Conservation (phyloP, 1,140 invertebrate species). For the Drosophila mauritiana region DNA sequence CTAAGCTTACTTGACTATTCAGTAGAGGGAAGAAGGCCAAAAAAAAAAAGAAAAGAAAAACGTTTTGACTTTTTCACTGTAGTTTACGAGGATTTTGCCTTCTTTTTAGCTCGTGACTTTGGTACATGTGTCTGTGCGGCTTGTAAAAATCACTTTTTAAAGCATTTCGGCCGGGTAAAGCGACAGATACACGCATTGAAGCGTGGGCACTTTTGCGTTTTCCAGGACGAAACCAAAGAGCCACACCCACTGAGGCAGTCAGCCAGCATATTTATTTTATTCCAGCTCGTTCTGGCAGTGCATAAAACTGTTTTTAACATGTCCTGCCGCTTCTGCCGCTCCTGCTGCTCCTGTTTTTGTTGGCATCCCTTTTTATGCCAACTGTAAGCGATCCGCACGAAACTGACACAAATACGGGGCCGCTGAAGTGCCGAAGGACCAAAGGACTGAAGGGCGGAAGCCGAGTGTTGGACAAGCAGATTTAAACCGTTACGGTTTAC, state of each 20-base stretch:
- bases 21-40: not conserved
- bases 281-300: constrained; percentile 71
- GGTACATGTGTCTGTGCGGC: constrained; percentile 35
- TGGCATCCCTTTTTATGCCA: constrained; percentile 74
- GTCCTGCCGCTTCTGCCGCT: constrained; percentile 23
- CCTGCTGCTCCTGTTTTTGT: constrained; percentile 17
- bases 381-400: constrained; percentile 77
- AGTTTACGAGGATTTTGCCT: constrained; percentile 39
- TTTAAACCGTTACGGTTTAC: constrained; percentile 81
- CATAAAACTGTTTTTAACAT: constrained; percentile 79
- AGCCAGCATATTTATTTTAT: constrained; percentile 76
- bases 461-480: constrained; percentile 66
- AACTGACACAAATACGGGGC: constrained; percentile 66
- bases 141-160: constrained; percentile 79
- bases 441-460: constrained; percentile 9
- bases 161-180: constrained; percentile 44
- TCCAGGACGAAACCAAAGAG: constrained; percentile 18
- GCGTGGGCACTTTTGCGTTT: constrained; percentile 79
- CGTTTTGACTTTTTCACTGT: constrained; percentile 29
- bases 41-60: constrained; percentile 3
- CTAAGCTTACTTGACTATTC: constrained; percentile 48
- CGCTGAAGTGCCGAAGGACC: constrained; percentile 19
- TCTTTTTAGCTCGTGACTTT: constrained; percentile 37
- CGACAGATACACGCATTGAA: constrained; percentile 73
- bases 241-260: constrained; percentile 27